Evolutionary conservation across 2,797 vertebrate species (phyloP).

Genomic region (Protonibea diacanthus): DNA sequence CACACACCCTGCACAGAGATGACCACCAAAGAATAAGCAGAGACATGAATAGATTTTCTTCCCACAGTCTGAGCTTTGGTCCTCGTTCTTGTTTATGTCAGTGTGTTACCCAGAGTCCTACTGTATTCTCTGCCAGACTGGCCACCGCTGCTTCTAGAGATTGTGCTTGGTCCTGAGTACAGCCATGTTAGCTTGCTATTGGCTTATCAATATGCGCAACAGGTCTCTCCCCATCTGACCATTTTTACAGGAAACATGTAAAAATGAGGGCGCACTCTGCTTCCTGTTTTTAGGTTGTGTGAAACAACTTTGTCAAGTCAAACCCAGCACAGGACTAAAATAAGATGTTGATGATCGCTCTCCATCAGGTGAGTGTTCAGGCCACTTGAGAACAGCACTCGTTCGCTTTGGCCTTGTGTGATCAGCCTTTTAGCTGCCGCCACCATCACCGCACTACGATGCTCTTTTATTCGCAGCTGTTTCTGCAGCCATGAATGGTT

Average conservation of each 20-base stretch:
- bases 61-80: constrained; percentile 25
- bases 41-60: constrained; percentile 30
- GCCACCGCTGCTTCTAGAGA: too few species aligned
- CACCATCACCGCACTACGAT: constrained; percentile 5
- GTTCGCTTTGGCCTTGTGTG: constrained; percentile 53
- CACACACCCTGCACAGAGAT: background rate
- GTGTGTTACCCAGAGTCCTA: constrained; percentile 4
- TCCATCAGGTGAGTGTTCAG: constrained; percentile 4
- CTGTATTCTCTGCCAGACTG: background rate
- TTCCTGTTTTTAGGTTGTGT: background rate
- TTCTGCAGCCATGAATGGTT: constrained; percentile 62
- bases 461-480: constrained; percentile 63
- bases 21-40: constrained; percentile 26
- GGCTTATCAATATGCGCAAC: too few species aligned
- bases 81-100: constrained; percentile 18
- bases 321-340: background rate
- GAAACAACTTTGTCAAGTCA: background rate
- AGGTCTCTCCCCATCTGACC: too few species aligned
- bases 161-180: too few species aligned
- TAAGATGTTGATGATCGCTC: background rate
- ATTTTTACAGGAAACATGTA: too few species aligned
- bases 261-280: too few species aligned
- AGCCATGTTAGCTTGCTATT: too few species aligned
- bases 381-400: constrained; percentile 46
- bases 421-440: constrained; percentile 68